phyloP scores from a whole-genome alignment of 1,140 invertebrate species.

The Vanessa tameamea region DNA sequence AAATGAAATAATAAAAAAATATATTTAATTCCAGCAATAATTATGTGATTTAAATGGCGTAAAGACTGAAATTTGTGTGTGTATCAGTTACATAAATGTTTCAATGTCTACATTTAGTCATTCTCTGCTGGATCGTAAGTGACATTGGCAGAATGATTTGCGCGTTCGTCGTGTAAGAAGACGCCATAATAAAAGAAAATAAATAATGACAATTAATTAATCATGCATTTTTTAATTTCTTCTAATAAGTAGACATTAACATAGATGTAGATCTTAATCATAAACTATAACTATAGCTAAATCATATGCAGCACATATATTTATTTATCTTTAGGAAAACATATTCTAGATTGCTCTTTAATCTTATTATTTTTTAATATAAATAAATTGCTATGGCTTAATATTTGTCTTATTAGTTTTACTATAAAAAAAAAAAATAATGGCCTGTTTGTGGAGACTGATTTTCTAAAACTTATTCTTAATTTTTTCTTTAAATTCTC shows the following conservation, averaged over 20 bases:
- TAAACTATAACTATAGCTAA: background rate
- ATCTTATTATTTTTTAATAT: background rate
- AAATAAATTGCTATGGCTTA: constrained; percentile 33
- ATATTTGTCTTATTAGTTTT: constrained; percentile 45
- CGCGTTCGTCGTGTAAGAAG: too few species aligned
- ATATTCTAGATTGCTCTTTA: too few species aligned
- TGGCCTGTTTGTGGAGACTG: constrained; percentile 82
- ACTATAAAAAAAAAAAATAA: constrained; percentile 67
- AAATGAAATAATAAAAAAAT: background rate
- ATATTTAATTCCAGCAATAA: constrained; percentile 56
- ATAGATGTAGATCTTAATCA: too few species aligned
- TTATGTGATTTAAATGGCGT: constrained; percentile 64
- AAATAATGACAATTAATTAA: too few species aligned
- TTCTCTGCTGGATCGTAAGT: background rate
- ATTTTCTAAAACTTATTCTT: constrained; percentile 78
- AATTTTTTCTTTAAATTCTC: constrained; percentile 24
- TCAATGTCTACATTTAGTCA: constrained; percentile 15
- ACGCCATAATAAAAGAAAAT: too few species aligned
- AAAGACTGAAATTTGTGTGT: constrained; percentile 66
- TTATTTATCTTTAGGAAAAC: too few species aligned
- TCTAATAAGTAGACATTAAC: too few species aligned
- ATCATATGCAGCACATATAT: background rate
- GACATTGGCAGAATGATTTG: too few species aligned
- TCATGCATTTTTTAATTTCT: too few species aligned
- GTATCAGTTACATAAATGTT: constrained; percentile 34